phyloP scores from a whole-genome alignment of 2,797 vertebrate genomes.

The Anas bahamensis region DNA sequence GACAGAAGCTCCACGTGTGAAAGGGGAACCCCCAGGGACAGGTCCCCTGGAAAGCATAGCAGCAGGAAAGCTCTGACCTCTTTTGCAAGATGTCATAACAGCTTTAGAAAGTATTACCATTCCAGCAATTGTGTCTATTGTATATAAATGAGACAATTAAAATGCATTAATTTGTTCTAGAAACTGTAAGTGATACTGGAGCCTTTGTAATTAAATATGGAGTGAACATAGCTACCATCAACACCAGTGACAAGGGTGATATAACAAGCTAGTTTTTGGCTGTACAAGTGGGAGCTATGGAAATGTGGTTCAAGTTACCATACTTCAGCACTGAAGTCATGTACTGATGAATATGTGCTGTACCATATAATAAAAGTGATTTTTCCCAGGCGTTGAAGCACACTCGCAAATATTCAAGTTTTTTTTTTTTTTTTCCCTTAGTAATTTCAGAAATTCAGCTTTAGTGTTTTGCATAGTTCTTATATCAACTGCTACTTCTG shows the following conservation, averaged over 20 bases:
- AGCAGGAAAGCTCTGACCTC: background rate
- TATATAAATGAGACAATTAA: background rate
- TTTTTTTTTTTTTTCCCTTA: too few species aligned
- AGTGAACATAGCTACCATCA: background rate
- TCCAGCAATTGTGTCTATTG: background rate
- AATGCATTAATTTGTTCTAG: background rate
- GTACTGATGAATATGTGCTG: background rate
- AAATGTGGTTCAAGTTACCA: slow-evolving; percentile 12
- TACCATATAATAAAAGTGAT: background rate
- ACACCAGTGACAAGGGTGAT: background rate
- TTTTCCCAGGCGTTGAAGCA: background rate
- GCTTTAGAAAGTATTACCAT: background rate
- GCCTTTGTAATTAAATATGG: background rate
- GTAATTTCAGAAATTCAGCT: background rate
- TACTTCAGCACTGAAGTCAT: slow-evolving; percentile 8
- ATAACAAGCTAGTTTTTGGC: background rate
- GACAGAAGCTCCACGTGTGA: background rate
- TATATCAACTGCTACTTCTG: background rate
- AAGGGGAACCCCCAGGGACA: background rate
- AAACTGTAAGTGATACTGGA: background rate
- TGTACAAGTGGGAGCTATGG: background rate
- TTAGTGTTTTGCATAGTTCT: background rate
- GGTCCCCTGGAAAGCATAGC: background rate
- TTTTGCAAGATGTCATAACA: background rate
- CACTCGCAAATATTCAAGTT: background rate